Percentiles rank a stretch among this genome's conserved stretches.
Evolutionary conservation across 1,140 invertebrate species (phyloP).

Genomic region (Neomicropteryx cornuta): DNA sequence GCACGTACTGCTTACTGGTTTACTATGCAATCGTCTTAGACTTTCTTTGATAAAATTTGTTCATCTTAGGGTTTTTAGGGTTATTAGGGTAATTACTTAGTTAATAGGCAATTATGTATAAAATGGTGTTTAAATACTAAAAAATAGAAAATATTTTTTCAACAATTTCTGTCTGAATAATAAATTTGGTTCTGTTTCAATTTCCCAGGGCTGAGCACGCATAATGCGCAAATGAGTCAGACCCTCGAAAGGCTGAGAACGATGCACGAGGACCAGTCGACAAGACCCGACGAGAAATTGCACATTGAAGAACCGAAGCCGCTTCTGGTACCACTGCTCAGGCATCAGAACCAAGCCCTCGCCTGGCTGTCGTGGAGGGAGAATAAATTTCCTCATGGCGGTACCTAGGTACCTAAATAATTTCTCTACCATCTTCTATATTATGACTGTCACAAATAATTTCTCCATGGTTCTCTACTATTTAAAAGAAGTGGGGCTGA

Average conservation of each 20-base stretch:
- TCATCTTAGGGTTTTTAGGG: too few species aligned
- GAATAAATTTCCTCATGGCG: conserved; percentile 61
- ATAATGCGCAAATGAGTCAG: conserved; percentile 48
- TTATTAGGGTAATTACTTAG: too few species aligned
- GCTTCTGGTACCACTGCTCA: conserved; percentile 57
- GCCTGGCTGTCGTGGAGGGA: conserved; percentile 81
- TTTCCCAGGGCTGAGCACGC: conserved; percentile 44
- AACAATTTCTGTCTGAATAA: too few species aligned
- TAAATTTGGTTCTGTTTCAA: conserved; percentile 15
- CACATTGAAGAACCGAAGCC: conserved; percentile 47
- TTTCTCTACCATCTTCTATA: neutral
- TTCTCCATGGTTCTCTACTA: conserved; percentile 3
- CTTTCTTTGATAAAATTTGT: too few species aligned
- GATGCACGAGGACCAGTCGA: conserved; percentile 59
- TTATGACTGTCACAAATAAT: neutral
- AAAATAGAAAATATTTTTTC: too few species aligned
- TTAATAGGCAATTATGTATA: too few species aligned
- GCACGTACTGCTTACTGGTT: too few species aligned
- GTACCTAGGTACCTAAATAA: conserved; percentile 40
- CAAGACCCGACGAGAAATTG: conserved; percentile 48
- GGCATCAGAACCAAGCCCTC: conserved; percentile 71
- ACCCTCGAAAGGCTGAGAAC: conserved; percentile 60
- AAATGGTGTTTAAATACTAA: too few species aligned
- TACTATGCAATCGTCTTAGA: too few species aligned
- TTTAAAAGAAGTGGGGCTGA: neutral